A percentile compares a stretch with the other conserved stretches of the same genome.
Conservation (phyloP, 1,140 invertebrate genomes). For the Drosophila nebulosa region DNA sequence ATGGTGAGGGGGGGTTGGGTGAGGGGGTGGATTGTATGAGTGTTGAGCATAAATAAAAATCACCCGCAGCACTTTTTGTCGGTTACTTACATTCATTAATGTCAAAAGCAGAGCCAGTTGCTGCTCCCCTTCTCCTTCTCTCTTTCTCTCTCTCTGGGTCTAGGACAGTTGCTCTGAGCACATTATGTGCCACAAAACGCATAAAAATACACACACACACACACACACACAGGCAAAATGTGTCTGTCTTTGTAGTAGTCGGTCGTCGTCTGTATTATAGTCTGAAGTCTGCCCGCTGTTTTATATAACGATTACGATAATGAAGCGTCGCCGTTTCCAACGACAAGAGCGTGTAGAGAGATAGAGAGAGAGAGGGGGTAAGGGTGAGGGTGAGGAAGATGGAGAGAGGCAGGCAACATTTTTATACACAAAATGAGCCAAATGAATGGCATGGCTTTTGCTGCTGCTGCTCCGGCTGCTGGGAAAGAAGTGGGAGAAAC, state of each 20-base stretch:
- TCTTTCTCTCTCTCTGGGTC: conserved; percentile 20
- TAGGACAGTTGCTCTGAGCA: conserved; percentile 53
- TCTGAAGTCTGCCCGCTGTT: conserved; percentile 67
- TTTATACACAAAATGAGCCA: conserved; percentile 77
- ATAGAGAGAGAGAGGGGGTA: too few relatives aligned
- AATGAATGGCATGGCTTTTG: conserved; percentile 61
- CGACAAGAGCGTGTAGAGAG: too few relatives aligned
- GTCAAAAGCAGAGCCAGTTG: conserved; percentile 46
- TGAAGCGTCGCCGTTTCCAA: conserved; percentile 71
- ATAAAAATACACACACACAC: conserved; percentile 48
- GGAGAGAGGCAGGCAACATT: conserved; percentile 54
- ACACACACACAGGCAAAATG: conserved; percentile 18
- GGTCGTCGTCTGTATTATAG: conserved; percentile 4
- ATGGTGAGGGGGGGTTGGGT: neutral
- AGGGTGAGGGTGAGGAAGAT: too few relatives aligned
- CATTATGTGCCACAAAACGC: conserved; percentile 72
- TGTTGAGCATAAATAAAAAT: conserved; percentile 63
- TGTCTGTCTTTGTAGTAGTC: conserved; percentile 57
- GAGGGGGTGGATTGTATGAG: conserved; percentile 18
- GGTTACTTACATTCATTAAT: conserved; percentile 73
- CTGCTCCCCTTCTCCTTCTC: conserved; percentile 20
- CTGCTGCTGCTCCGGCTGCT: neutral
- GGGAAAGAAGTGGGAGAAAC: neutral
- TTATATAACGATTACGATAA: conserved; percentile 79
- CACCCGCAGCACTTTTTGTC: conserved; percentile 61